Conservation (phyloP, 2,113 vertebrate species). For the Paramisgurnus dabryanus region DNA sequence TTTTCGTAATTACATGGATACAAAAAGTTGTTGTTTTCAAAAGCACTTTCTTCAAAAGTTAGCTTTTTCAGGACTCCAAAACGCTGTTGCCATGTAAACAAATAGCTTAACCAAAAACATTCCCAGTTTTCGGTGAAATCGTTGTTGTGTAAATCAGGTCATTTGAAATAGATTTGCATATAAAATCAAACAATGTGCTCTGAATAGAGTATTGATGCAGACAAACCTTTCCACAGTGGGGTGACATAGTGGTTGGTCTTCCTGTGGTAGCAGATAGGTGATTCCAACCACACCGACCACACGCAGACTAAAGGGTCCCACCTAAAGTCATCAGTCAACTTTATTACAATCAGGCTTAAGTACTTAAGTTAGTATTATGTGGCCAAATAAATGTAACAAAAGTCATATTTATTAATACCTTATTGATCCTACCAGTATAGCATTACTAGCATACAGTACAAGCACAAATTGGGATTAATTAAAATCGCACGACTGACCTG, state of each 20-base stretch:
- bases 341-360: background rate
- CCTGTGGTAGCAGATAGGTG: conserved; percentile 95
- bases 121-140: too few relatives aligned
- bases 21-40: too few relatives aligned
- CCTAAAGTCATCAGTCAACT: conserved; percentile 65
- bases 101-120: too few relatives aligned
- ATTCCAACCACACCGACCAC: conserved; percentile 97
- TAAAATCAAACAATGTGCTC: background rate
- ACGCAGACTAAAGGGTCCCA: conserved; percentile 93
- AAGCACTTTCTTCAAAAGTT: too few relatives aligned
- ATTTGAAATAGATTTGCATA: background rate
- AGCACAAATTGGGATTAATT: background rate
- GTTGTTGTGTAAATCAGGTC: too few relatives aligned
- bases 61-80: too few relatives aligned
- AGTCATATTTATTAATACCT: background rate
- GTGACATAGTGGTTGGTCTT: conserved; percentile 93
- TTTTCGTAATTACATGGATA: too few relatives aligned
- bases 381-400: background rate
- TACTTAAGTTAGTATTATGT: too few relatives aligned
- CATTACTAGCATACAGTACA: background rate
- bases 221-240: conserved; percentile 92
- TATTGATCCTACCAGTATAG: background rate
- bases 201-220: background rate
- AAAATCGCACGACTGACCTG: conserved; percentile 77
- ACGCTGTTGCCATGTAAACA: too few relatives aligned